Evolutionary conservation across 1,140 invertebrate species (phyloP).

Genomic region (Pseudomyrmex concolor): DNA sequence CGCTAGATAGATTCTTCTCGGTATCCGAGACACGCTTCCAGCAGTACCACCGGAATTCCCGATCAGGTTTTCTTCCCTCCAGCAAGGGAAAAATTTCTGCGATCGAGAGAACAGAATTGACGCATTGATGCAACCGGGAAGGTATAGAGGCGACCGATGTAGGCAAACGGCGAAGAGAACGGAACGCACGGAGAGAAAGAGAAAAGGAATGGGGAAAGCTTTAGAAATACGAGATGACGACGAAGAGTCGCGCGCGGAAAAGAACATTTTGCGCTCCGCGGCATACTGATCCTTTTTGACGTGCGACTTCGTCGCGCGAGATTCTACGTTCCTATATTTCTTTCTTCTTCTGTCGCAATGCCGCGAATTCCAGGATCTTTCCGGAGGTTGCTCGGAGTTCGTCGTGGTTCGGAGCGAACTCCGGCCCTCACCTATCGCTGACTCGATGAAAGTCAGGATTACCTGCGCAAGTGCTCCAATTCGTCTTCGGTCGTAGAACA

Average conservation of each 20-base stretch:
- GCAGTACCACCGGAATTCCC: slow-evolving; percentile 80
- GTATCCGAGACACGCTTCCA: slow-evolving; percentile 80
- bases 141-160: slow-evolving; percentile 36
- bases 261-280: slow-evolving; percentile 56
- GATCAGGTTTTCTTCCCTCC: slow-evolving; percentile 80
- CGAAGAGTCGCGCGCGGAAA: slow-evolving; percentile 1
- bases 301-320: slow-evolving; percentile 48
- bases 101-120: slow-evolving; percentile 40
- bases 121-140: slow-evolving; percentile 22
- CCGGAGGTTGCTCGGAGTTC: slow-evolving; percentile 14
- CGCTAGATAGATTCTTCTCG: slow-evolving; percentile 68
- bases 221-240: slow-evolving; percentile 34
- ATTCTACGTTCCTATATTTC: slow-evolving; percentile 43
- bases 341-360: slow-evolving; percentile 32
- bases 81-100: slow-evolving; percentile 58
- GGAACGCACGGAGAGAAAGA: slow-evolving; percentile 56
- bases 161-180: slow-evolving; percentile 47
- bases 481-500: slow-evolving; percentile 57
- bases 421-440: slow-evolving; percentile 49
- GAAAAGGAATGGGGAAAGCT: slow-evolving; percentile 53
- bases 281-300: slow-evolving; percentile 62
- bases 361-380: slow-evolving; percentile 39
- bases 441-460: slow-evolving; percentile 61
- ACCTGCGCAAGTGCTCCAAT: slow-evolving; percentile 59
- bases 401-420: slow-evolving; percentile 20